phyloP scores from a whole-genome alignment of 92 coral and sea anemone species.

The Umimayanthus kanabou region DNA sequence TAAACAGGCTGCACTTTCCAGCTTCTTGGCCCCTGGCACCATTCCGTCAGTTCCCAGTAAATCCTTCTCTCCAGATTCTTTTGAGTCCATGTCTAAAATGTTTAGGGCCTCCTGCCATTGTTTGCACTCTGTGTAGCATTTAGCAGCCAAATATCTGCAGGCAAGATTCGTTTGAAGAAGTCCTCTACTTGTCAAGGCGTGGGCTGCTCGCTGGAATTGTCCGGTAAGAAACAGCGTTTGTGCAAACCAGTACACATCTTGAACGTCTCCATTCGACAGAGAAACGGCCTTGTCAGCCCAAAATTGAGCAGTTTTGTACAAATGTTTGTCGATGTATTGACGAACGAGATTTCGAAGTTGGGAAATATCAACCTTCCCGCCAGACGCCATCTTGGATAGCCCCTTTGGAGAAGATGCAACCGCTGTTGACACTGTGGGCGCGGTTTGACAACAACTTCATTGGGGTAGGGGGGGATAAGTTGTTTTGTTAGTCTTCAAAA shows the following conservation, averaged over 20 bases:
- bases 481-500: background rate
- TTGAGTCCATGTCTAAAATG: slow-evolving; percentile 77
- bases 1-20: slow-evolving; percentile 87
- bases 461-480: slow-evolving; percentile 32
- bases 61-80: slow-evolving; percentile 72
- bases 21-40: slow-evolving; percentile 75
- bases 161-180: slow-evolving; percentile 83
- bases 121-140: slow-evolving; percentile 93
- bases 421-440: slow-evolving; percentile 57
- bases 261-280: slow-evolving; percentile 88
- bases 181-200: slow-evolving; percentile 80
- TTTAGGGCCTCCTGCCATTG: slow-evolving; percentile 98
- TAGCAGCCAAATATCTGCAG: slow-evolving; percentile 92
- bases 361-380: slow-evolving; percentile 99
- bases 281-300: slow-evolving; percentile 99
- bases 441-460: background rate
- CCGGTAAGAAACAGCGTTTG: slow-evolving; percentile 88
- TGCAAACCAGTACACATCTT: slow-evolving; percentile 98
- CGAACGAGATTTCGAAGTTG: slow-evolving; percentile 98
- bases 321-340: slow-evolving; percentile 90
- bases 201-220: slow-evolving; percentile 89
- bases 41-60: slow-evolving; percentile 52
- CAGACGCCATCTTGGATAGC: slow-evolving; percentile 90
- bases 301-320: slow-evolving; percentile 94
- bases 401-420: slow-evolving; percentile 37